Percentiles rank a stretch among this genome's conserved stretches.
Evolutionary conservation across 2,113 vertebrate genomes (phyloP).

Genomic region (Hipposideros armiger): DNA sequence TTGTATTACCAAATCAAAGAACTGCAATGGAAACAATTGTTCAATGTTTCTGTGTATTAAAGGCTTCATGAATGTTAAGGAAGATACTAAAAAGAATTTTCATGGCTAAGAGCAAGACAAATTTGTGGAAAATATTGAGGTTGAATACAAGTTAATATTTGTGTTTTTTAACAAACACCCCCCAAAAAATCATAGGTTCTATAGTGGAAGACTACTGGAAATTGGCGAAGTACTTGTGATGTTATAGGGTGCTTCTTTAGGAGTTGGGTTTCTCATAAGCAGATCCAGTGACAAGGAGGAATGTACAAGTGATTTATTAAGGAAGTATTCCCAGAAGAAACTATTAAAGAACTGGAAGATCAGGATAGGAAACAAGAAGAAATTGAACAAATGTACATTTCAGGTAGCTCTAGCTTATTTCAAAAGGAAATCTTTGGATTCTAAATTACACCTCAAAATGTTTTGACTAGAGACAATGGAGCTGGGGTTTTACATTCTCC

Average conservation of each 20-base stretch:
- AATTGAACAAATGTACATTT: not conserved
- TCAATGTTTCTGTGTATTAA: constrained; percentile 4
- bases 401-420: not conserved
- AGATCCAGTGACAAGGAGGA: not conserved
- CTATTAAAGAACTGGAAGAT: not conserved
- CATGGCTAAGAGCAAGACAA: not conserved
- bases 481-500: not conserved
- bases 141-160: constrained; percentile 28
- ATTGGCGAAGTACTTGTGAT: not conserved
- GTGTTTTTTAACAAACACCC: not conserved
- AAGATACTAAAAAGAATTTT: not conserved
- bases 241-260: not conserved
- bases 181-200: not conserved
- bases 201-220: not conserved
- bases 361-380: not conserved
- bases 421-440: not conserved
- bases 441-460: not conserved
- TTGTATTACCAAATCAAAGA: constrained; percentile 45
- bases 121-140: constrained; percentile 18
- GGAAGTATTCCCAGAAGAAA: not conserved
- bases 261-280: not conserved
- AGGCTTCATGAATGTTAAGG: not conserved
- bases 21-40: not conserved
- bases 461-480: constrained; percentile 25
- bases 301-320: constrained; percentile 25